Evolutionary conservation across 2,888 invertebrate species (phyloP).

Genomic region (Poecilobothrus nobilitatus): DNA sequence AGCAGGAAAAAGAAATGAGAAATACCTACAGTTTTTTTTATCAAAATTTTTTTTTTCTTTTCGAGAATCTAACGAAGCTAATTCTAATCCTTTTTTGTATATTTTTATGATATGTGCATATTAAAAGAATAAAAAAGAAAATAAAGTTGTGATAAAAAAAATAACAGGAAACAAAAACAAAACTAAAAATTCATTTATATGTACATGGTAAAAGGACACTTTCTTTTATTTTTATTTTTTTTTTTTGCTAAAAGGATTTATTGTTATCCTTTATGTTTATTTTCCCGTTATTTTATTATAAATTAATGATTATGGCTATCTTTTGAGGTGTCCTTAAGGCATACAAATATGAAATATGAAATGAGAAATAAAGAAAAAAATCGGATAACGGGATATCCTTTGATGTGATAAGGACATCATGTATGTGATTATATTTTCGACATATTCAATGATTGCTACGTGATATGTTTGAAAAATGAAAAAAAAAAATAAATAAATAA

Average conservation of each 20-base stretch:
- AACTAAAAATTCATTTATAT: too few relatives aligned
- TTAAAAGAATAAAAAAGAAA: too few relatives aligned
- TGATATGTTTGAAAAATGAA: not conserved
- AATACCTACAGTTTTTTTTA: not conserved
- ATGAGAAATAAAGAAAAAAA: too few relatives aligned
- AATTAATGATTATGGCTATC: constrained; percentile 6
- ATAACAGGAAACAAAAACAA: too few relatives aligned
- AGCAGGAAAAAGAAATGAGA: not conserved
- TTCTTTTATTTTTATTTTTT: not conserved
- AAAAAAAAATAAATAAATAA: not conserved
- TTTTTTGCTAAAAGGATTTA: not conserved
- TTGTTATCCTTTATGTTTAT: not conserved
- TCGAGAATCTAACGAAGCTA: not conserved
- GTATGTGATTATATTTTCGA: not conserved
- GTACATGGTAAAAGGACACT: not conserved
- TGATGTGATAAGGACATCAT: not conserved
- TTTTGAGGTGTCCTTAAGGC: not conserved
- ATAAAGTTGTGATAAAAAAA: not conserved
- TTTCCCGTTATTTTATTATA: not conserved
- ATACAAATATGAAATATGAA: not conserved
- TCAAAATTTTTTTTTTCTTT: too few relatives aligned
- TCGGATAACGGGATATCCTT: not conserved
- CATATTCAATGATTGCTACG: not conserved
- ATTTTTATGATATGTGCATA: not conserved
- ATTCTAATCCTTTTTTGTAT: not conserved